phyloP scores from a whole-genome alignment of 2,113 vertebrate genomes.

The Rhea pennata region DNA sequence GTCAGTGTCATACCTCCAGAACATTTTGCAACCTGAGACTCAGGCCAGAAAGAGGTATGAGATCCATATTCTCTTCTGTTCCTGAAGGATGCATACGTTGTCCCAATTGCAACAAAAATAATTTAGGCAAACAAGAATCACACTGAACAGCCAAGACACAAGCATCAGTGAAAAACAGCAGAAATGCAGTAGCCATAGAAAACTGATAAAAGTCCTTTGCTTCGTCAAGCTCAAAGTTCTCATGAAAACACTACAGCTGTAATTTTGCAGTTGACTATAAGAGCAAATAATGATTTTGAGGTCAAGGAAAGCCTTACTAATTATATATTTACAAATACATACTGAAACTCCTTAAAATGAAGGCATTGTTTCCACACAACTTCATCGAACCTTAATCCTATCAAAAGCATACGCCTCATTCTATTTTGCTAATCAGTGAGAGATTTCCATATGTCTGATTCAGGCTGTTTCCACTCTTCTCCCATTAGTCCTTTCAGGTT shows the following conservation, averaged over 20 bases:
- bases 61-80: background rate
- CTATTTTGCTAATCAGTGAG: background rate
- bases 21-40: background rate
- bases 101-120: background rate
- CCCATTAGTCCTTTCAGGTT: slow-evolving; percentile 66
- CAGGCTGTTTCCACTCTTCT: slow-evolving; percentile 75
- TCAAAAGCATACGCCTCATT: background rate
- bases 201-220: background rate
- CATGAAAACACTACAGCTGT: background rate
- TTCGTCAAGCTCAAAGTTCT: background rate
- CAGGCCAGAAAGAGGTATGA: background rate
- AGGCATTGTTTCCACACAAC: background rate
- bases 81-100: background rate
- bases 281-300: background rate
- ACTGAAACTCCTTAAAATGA: background rate
- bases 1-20: background rate
- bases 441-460: slow-evolving; percentile 71
- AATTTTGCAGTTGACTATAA: background rate
- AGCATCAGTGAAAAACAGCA: background rate
- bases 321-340: background rate
- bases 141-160: background rate
- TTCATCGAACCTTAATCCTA: background rate
- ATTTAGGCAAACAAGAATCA: background rate
- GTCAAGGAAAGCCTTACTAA: background rate
- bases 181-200: background rate